Percentiles rank a stretch among this genome's conserved stretches.
Conservation (phyloP, 1,140 invertebrate species). For the Bombus confusus region DNA sequence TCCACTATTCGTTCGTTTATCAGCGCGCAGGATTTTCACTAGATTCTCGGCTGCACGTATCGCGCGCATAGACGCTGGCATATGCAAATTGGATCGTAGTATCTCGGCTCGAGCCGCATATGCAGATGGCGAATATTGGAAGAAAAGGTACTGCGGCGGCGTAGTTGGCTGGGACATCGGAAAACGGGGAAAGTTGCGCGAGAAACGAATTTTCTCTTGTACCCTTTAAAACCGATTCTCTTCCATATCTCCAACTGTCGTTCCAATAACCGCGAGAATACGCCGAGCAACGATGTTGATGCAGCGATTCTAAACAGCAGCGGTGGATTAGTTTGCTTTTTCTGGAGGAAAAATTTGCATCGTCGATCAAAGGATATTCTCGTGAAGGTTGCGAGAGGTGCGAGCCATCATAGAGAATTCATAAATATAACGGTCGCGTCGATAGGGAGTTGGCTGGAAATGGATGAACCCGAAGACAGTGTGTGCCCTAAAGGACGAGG, state of each 20-base stretch:
- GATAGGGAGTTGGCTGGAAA: slow-evolving; percentile 8
- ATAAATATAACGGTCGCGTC: slow-evolving; percentile 30
- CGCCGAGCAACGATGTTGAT: not conserved
- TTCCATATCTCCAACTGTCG: slow-evolving; percentile 1
- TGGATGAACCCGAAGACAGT: slow-evolving; percentile 34
- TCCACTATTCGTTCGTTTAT: not conserved
- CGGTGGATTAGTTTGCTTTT: not conserved
- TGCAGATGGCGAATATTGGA: slow-evolving; percentile 23
- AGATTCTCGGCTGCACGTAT: slow-evolving; percentile 20
- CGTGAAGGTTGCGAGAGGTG: not conserved
- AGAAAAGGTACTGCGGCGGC: not conserved
- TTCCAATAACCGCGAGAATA: not conserved
- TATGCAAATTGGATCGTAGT: slow-evolving; percentile 48
- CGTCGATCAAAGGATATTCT: not conserved
- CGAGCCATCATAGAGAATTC: slow-evolving; percentile 4
- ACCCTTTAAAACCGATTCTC: slow-evolving; percentile 23
- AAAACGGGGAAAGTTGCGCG: slow-evolving; percentile 23
- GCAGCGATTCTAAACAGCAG: not conserved
- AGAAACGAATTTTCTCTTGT: slow-evolving; percentile 29
- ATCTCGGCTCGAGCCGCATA: not conserved
- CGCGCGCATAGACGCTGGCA: not conserved
- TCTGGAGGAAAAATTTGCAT: not conserved
- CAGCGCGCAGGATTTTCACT: slow-evolving; percentile 11
- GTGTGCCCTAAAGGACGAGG: slow-evolving; percentile 32
- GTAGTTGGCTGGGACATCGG: not conserved